Evolutionary conservation across 2,888 invertebrate genomes (phyloP), one percentile per base, ranked within the genome.

Genomic region (Cephus runcator): DNA sequence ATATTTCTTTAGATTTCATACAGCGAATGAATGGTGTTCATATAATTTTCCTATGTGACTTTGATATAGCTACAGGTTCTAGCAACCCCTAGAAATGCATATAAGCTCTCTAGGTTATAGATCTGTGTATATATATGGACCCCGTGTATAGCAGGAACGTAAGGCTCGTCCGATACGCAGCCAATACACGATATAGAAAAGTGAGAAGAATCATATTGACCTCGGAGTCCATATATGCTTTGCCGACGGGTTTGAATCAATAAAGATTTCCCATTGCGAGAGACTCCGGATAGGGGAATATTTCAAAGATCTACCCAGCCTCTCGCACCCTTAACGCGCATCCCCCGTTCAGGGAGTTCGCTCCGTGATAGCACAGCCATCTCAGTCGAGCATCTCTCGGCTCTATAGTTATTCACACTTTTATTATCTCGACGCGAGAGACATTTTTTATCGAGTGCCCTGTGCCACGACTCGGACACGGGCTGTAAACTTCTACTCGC

Each of bases 221-320:
- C 88, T 84, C 84, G 85, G 84, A 85, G 71, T 71, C 85, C 83
- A 85, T 86, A 84, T 84, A 86, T 85, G 85, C 83, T 82, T 83
- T 83, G 80, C 83, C 85, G 86, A 84, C 83, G 86, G 87, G 84
- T 86, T 86, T 87, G 88, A 90, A 90, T 91, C 91, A 89, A 91
- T 91, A 89, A 88, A 90, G 90, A 90, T 90, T 90, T 90, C 84
- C 88, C 85, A 87, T 87, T 87, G 88, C 87, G 83, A 85, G 86
- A 78, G 79, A 85, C 79, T 82, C 83, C 82, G 82, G 82, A 85
- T 80, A 82, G 85, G 84, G 82, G 87, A 88, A 90, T 90, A 90
- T 90, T 90, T 88, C 87, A 88, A 88, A 88, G 87, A 88, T 89
- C 86, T 87, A 82, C 79, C 79, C 81, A 80, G 82, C 81, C 82